A percentile compares a stretch with the other conserved stretches of the same genome.
Conservation (phyloP, 2,888 invertebrate species). For the Cerceris ruficornis region DNA sequence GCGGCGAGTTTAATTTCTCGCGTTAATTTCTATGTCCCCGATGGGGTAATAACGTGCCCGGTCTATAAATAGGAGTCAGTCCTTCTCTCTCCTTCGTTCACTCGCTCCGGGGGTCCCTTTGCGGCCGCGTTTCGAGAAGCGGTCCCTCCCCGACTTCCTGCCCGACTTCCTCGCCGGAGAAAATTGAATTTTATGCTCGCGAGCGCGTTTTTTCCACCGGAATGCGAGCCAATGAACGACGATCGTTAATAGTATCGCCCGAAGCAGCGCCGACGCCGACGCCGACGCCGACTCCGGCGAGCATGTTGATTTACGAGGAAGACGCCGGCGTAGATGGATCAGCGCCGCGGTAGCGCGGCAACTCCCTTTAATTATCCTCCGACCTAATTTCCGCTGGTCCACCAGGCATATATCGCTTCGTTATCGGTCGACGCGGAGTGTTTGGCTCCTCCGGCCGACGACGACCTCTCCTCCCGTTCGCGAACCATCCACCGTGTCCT, state of each 20-base stretch:
- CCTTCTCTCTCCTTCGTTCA: too few species aligned
- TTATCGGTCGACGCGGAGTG: constrained; percentile 9
- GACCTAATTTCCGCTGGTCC: constrained; percentile 35
- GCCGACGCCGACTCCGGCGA: background rate
- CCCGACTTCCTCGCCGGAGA: background rate
- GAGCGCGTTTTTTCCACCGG: background rate
- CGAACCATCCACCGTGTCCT: too few species aligned
- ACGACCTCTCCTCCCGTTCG: background rate
- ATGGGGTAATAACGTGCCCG: constrained; percentile 46
- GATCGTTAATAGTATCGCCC: background rate
- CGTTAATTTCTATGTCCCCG: constrained; percentile 53
- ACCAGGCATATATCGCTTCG: constrained; percentile 28
- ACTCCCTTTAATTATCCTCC: constrained; percentile 44
- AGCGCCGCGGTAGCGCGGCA: constrained; percentile 17
- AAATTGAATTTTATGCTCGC: constrained; percentile 13
- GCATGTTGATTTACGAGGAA: background rate
- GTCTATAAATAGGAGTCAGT: constrained; percentile 43
- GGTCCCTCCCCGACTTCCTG: background rate
- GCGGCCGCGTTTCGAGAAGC: background rate
- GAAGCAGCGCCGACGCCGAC: background rate
- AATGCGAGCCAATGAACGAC: background rate
- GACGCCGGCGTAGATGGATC: background rate
- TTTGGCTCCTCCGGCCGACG: constrained; percentile 6
- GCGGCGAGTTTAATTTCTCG: constrained; percentile 44
- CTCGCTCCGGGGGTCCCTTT: constrained; percentile 3